These are phyloP conservation scores for Aotus griseimembra DNA, from an alignment of 2,797 vertebrate species.

Conservation along the genomic window DNA sequence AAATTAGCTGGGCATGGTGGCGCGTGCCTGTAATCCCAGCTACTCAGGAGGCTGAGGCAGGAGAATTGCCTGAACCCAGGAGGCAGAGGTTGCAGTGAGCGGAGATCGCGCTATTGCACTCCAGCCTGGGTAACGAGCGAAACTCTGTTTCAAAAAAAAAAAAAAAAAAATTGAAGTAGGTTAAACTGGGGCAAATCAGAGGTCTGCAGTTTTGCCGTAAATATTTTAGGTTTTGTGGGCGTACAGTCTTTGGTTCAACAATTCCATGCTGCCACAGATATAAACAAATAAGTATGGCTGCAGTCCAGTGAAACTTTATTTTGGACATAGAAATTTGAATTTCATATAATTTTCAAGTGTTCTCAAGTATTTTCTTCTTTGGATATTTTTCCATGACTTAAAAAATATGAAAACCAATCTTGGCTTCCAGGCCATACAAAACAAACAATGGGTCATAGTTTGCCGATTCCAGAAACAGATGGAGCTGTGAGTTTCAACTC, in stretches of 20 bases:
- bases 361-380: background rate
- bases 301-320: background rate
- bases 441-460: background rate
- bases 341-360: constrained; percentile 26
- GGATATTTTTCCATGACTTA: background rate
- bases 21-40: too few species aligned
- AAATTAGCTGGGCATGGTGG: too few species aligned
- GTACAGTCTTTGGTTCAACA: background rate
- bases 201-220: background rate
- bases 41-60: too few species aligned
- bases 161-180: background rate
- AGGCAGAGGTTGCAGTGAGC: too few species aligned
- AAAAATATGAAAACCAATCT: background rate
- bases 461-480: background rate
- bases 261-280: background rate
- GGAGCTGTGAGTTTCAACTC: background rate
- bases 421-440: background rate
- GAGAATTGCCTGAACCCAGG: too few species aligned
- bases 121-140: too few species aligned
- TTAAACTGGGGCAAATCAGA: background rate
- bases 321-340: background rate
- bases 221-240: background rate
- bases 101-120: too few species aligned
- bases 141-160: too few species aligned
- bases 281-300: background rate